Evolutionary conservation across 92 coral and sea anemone genomes (phyloP), one percentile per base, ranked within the genome.

Genomic region (Isaurus tuberculatus): DNA sequence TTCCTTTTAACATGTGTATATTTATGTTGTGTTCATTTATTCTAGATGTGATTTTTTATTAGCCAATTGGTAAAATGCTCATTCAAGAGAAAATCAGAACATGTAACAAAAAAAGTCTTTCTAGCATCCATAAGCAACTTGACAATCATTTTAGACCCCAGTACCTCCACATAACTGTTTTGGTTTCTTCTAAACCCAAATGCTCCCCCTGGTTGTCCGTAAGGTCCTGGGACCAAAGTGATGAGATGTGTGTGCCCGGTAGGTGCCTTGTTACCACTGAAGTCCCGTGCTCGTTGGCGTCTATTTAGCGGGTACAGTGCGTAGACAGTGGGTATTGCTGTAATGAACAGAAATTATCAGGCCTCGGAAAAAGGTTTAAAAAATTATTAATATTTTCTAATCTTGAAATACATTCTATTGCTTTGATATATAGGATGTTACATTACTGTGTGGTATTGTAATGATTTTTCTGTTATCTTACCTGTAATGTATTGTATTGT

Each of bases 261-360:
- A 20, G 94, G 94, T 2, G 90, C 94, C 8, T 86, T 48, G 73
- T 88, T 86, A 9, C 81, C 85, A 36, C 98, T 93, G 83, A 87
- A 87, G 63, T 93, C 98, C 29, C 67, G 83, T 23, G 94, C 94
- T 15, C 84, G 86, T 9, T n/a, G 86, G 16, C 86, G 84, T 22
- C 70, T 71, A 88, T 93, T 91, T 30, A 93, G 79, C 9, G 94
- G 94, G 65, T 93, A 93, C 58, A 91, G 82, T 20, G 85, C 94
- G 34, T 43, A 86, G 8, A 89, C 92, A 58, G 58, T 63, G 23
- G 97, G 97, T 6, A 93, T 83, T 27, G 94, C 97, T 93, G 84
- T 17, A 71, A 53, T 0, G 57, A 0, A 16, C 14, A 1, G 30
- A 27, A 14, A 33, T 22, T 19, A 28, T 10, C 13, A 17, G 6